Evolutionary conservation across 92 coral and sea anemone genomes (phyloP).

Genomic region (Actinernus sp.): DNA sequence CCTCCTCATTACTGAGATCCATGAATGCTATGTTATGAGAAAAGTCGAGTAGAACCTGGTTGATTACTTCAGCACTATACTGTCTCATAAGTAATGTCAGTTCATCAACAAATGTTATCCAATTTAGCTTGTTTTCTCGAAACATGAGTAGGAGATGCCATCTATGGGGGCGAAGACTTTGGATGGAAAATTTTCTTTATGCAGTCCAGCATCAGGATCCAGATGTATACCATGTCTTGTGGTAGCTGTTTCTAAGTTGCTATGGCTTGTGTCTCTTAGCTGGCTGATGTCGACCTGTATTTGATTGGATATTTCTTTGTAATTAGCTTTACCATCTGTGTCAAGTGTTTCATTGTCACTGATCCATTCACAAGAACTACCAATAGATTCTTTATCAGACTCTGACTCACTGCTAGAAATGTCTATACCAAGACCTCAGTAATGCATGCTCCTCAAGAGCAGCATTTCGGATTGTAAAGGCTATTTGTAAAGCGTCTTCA

Average conservation of each 20-base stretch:
- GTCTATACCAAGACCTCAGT: conserved; percentile 48
- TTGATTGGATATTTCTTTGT: no score
- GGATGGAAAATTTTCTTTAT: conserved; percentile 16
- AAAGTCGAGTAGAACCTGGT: conserved; percentile 43
- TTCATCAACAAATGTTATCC: conserved; percentile 69
- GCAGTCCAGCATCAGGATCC: conserved; percentile 49
- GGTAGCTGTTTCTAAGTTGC: no score
- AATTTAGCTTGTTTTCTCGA: conserved; percentile 54
- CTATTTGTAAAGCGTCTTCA: conserved; percentile 18
- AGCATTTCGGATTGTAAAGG: conserved; percentile 26
- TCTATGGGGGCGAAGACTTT: conserved; percentile 50
- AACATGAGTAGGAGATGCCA: conserved; percentile 59
- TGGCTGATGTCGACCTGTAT: no score
- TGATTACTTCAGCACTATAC: conserved; percentile 21
- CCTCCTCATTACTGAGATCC: conserved; percentile 37
- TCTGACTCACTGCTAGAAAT: conserved; percentile 55
- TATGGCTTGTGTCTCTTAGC: no score
- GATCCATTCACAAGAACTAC: conserved; percentile 46
- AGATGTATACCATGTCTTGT: no score
- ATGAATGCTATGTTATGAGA: conserved; percentile 21
- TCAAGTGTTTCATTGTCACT: conserved; percentile 36
- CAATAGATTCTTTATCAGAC: conserved; percentile 7
- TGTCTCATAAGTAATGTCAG: conserved; percentile 44
- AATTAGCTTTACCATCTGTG: conserved; percentile 22
- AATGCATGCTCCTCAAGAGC: conserved; percentile 43